Conservation (phyloP, 2,113 vertebrate species). For the Xiphorhynchus elegans region DNA sequence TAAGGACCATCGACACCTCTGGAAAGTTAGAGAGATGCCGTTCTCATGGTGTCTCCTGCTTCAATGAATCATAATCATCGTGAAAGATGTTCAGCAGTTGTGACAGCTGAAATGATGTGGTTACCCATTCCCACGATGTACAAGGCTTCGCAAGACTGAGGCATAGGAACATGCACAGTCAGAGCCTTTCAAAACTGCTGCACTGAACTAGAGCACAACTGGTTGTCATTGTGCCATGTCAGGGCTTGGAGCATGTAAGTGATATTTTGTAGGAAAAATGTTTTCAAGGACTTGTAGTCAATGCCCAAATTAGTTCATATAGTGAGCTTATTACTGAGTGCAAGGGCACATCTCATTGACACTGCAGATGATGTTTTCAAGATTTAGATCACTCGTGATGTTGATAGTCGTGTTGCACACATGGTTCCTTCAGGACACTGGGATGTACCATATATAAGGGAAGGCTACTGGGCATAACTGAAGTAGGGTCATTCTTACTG, state of each 20-base stretch:
- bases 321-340: not conserved
- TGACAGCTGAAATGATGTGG: constrained; percentile 12
- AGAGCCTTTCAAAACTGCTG: not conserved
- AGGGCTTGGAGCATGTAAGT: not conserved
- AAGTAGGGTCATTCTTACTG: not conserved
- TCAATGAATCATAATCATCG: not conserved
- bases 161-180: not conserved
- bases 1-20: not conserved
- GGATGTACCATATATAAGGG: not conserved
- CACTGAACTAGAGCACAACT: not conserved
- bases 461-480: not conserved
- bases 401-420: not conserved
- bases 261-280: not conserved
- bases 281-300: not conserved
- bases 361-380: not conserved
- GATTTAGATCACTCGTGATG: not conserved
- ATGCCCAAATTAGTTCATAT: not conserved
- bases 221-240: not conserved
- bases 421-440: not conserved
- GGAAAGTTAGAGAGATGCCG: not conserved
- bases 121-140: not conserved
- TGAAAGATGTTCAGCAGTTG: not conserved
- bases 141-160: not conserved
- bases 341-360: not conserved
- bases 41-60: not conserved